Base-by-base conservation (phyloP, 2,888 invertebrate genomes). In the Calameuta filiformis region DNA sequence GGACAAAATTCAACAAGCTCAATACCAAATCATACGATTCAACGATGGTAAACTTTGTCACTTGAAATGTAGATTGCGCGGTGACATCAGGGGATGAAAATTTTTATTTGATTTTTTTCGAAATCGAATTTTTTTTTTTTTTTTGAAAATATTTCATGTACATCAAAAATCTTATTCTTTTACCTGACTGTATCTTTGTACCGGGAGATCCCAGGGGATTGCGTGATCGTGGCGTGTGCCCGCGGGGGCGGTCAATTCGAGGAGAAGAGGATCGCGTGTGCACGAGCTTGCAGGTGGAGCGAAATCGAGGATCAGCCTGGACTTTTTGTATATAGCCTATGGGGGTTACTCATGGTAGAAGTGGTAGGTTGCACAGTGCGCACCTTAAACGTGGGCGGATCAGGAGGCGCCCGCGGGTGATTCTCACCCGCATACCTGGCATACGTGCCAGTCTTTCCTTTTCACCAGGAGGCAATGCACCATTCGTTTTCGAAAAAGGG, bases 151-250 rank as follows among this genome's bases (percentile, higher is more conserved):
- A 6, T 15, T 15, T 40, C 1, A 15, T 23, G 23, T 40, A 6
- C 6, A 40, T 6, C 2, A 23, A 15, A 15, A 15, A 23, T 15
- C 2, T 6, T 40, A 15, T 40, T 40, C 15, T 15, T 56, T 9
- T 23, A 23, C 23, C 56, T 9, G 56, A 15, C 56, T 56, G 23
- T 56, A 56, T 56, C 23, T 6, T 56, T 15, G 56, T 56, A 56
- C 56, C 56, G 12, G 33, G 30, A 71, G 73, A 73, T 75, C 35
- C 73, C n/a, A 15, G 78, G 35, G 73, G 83, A 76, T 90, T 83
- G 90, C 90, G 90, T 89, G 90, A 90, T 86, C 84, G 81, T 79
- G 88, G 89, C 90, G 89, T 90, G 90, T 88, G 90, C 90, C 90
- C 90, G 90, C 90, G 90, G 90, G 90, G 90, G 89, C 84, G 90